A percentile compares a stretch with the other conserved stretches of the same genome.
Conservation (phyloP, 2,113 vertebrate genomes). For the Platycercus adscitus region DNA sequence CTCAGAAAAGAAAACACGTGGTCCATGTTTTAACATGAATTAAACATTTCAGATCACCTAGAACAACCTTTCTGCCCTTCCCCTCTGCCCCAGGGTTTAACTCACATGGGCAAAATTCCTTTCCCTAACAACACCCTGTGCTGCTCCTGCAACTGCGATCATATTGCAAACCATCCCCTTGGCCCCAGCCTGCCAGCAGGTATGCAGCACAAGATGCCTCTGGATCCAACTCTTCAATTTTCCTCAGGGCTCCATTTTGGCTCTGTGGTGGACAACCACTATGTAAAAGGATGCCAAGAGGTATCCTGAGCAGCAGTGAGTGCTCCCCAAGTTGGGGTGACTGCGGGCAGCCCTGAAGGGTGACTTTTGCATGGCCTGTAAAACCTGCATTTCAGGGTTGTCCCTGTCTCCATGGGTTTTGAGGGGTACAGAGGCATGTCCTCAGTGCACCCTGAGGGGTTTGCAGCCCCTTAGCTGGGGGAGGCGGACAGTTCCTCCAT, state of each 20-base stretch:
- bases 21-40: neutral
- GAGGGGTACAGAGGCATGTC: neutral
- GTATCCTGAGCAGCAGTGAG: neutral
- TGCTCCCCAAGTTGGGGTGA: neutral
- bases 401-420: neutral
- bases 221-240: neutral
- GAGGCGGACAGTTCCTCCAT: neutral
- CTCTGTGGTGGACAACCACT: neutral
- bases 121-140: neutral
- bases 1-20: neutral
- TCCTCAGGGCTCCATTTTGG: neutral
- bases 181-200: neutral
- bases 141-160: fast-evolving
- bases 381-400: neutral
- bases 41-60: neutral
- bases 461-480: neutral
- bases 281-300: fast-evolving
- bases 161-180: neutral
- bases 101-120: neutral
- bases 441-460: fast-evolving
- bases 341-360: too few species aligned
- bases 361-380: neutral
- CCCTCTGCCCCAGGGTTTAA: neutral
- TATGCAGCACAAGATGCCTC: neutral
- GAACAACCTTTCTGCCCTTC: neutral